Base-by-base conservation (phyloP, 2,797 vertebrate genomes). In the Chaetodon trifasciatus region DNA sequence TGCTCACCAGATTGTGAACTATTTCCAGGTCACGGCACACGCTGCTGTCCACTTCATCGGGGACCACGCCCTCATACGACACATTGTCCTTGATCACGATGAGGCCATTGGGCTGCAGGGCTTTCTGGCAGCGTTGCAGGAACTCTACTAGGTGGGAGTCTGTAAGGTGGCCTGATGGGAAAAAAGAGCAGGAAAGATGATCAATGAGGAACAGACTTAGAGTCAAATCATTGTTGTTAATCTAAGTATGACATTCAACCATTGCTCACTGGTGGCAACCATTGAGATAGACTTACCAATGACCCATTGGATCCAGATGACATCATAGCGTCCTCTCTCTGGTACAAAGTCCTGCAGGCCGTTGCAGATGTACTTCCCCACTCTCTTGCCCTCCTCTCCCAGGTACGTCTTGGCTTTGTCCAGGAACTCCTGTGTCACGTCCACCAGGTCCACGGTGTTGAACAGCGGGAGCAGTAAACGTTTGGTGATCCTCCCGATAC, bases 271-370 rank as follows among this genome's bases (percentile, higher is more conserved):
- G 15, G 12, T 12, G 58, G 8, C 15, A 47, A 28, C 15, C 35
- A n/a, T 0, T 10, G 60, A 60, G 4, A 24, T 16, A 28, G 42
- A 82, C 97, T 96, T 90, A 99, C 98, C 98, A 0, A 99, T 99
- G 74, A 99, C 98, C 98, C 98, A 99, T 94, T 99, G 98, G 92
- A 99, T 98, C 98, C 98, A 99, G 94, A 99, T 98, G 85, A 99
- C 96, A 3, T 99, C 98, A 0, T 99, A 99, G 35, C 95, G 95
- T 47, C 85, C 93, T 0, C 90, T 91, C 93, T 97, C 96, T 0
- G 98, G 98, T 42, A 94, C 89, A 77, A 99, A 99, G 82, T 99
- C 98, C 93, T 99, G 98, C 53, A 99, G 95, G 56, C 98, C 98
- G 0, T 92, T 95, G 92, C 98, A 99, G 92, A 95, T 97, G 87